phyloP scores from a whole-genome alignment of 2,113 vertebrate species.

The Oryzias curvinotus region DNA sequence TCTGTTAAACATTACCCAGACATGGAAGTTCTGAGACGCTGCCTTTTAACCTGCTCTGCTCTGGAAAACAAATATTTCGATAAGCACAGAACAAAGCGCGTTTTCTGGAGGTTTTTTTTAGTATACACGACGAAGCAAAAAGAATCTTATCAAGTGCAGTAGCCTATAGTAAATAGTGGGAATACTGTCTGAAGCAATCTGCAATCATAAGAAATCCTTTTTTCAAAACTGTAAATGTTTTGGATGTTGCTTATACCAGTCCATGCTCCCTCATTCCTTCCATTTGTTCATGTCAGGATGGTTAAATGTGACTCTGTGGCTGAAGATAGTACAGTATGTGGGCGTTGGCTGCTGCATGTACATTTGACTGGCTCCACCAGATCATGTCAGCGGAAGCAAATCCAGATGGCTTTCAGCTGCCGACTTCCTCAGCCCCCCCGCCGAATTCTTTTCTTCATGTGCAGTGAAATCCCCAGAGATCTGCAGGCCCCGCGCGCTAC shows the following conservation, averaged over 20 bases:
- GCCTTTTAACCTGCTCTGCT: conserved; percentile 13
- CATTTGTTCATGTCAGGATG: conserved; percentile 3
- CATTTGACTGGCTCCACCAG: conserved; percentile 23
- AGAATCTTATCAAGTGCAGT: no score
- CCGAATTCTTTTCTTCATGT: conserved; percentile 8
- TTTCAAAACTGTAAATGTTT: not conserved
- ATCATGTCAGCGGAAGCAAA: conserved; percentile 19
- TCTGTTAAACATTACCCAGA: conserved; percentile 46
- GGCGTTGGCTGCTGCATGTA: conserved; percentile 9
- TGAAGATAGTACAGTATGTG: conserved; percentile 16
- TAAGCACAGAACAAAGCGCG: not conserved
- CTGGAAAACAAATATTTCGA: conserved; percentile 37
- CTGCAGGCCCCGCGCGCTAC: conserved; percentile 17
- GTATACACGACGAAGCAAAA: no score
- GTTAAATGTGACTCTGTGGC: conserved; percentile 2
- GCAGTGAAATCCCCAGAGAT: conserved; percentile 23
- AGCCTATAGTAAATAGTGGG: no score
- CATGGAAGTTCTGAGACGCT: conserved; percentile 7
- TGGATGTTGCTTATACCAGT: not conserved
- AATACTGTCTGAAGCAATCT: no score
- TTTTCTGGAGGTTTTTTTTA: no score
- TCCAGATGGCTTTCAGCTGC: conserved; percentile 2
- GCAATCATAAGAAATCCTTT: no score
- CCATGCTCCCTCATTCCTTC: conserved; percentile 3
- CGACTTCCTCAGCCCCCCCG: conserved; percentile 6